Conservation (phyloP, 2,113 vertebrate species). For the Rhagologus leucostigma region DNA sequence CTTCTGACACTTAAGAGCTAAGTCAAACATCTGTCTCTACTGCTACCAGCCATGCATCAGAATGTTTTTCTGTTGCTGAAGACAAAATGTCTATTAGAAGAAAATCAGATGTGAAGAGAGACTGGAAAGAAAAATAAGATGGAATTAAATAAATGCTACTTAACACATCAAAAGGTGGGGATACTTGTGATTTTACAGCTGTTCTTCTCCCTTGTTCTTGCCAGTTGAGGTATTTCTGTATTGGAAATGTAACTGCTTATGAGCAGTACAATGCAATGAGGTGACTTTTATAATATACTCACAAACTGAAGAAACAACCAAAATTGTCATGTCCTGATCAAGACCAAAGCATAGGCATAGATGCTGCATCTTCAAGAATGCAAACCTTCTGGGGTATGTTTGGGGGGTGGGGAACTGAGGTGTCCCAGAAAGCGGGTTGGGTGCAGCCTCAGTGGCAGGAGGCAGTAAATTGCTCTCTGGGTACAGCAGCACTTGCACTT, state of each 20-base stretch:
- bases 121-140: background rate
- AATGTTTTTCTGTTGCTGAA: slow-evolving; percentile 10
- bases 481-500: background rate
- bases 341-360: background rate
- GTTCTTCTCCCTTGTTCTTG: background rate
- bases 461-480: background rate
- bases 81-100: background rate
- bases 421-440: background rate
- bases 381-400: background rate
- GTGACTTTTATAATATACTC: background rate
- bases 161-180: background rate
- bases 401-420: no score
- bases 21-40: background rate
- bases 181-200: background rate
- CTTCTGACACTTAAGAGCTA: slow-evolving; percentile 11
- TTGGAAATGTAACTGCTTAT: background rate
- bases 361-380: background rate
- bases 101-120: background rate
- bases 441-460: background rate
- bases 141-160: background rate
- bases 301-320: background rate
- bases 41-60: background rate
- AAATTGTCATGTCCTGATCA: background rate
- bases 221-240: background rate
- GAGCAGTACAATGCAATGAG: background rate